Base-by-base conservation (phyloP, 2,797 vertebrate species). In the Hippopotamyrus pictus region DNA sequence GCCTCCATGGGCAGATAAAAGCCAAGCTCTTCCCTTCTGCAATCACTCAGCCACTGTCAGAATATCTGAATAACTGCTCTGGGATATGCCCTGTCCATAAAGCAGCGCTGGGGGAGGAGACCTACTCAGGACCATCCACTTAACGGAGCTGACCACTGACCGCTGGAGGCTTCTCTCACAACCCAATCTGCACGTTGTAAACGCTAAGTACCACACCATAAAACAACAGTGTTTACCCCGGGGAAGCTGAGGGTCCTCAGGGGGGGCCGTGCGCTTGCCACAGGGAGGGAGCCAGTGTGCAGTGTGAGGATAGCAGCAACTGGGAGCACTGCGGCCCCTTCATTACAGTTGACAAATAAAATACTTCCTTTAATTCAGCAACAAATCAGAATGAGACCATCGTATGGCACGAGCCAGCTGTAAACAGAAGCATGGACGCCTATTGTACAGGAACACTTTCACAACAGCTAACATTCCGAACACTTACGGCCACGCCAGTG, bases 21-120 rank as follows among this genome's bases (percentile, higher is more conserved):
- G 89, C 48, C 83, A 88, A 87, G 76, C 87, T 79, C 85, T 90
- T 85, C 50, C 84, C 86, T 53, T 89, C 79, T 2, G 48, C 69
- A 90, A 91, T 88, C 48, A 11, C 46, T 88, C 53, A 90, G 90
- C 83, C 53, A 37, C 48, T 46, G 79, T 12, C 51, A 57, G 37
- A 84, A 82, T 41, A 14, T 54, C 51, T 57, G 48, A 54, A 86
- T 54, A 29, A 86, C 84, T 19, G 51, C 44, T 25, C 82, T 17
- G 25, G 84, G 51, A 86, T 25, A 57, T 17, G 46, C 11, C 22
- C 25, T 33, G 51, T 86, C 84, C 82, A 84, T 22, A 84, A 84
- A 50, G 44, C 46, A 19, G 46, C 3, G 1, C 51, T n/a, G 11
- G 14, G 14, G n/a, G n/a, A 25, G 19, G 6, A 3, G n/a, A 54